Evolutionary conservation across 2,888 invertebrate species (phyloP).

Genomic region (Hecatera dysodea): DNA sequence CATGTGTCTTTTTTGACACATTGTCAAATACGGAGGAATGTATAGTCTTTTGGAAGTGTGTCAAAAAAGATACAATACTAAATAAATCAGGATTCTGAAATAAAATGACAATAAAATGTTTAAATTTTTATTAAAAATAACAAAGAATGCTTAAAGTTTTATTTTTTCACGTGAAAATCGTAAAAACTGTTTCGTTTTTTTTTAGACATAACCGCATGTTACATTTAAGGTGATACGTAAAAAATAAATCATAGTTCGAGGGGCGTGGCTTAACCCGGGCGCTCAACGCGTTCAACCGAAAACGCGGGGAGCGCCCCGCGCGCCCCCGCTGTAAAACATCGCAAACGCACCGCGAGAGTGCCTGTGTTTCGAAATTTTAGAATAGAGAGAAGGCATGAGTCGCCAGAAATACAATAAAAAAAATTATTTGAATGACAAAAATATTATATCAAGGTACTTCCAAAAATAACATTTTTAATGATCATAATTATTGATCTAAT

Average conservation of each 20-base stretch:
- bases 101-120: conserved; percentile 17
- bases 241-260: conserved; percentile 19
- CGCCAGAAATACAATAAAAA: too few species aligned
- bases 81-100: conserved; percentile 11
- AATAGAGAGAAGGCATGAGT: too few species aligned
- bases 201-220: conserved; percentile 20
- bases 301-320: too few species aligned
- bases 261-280: too few species aligned
- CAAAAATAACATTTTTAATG: too few species aligned
- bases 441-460: too few species aligned
- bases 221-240: conserved; percentile 21
- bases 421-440: too few species aligned
- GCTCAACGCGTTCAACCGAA: too few species aligned
- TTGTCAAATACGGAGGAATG: conserved; percentile 17
- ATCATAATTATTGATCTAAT: too few species aligned
- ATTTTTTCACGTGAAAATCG: conserved; percentile 23
- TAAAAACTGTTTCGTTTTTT: conserved; percentile 21
- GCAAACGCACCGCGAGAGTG: too few species aligned
- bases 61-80: conserved; percentile 16
- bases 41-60: conserved; percentile 13
- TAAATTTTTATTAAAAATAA: conserved; percentile 16
- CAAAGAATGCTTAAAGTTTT: conserved; percentile 18
- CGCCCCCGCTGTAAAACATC: too few species aligned
- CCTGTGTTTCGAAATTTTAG: too few species aligned
- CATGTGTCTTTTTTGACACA: conserved; percentile 18